Conservation (phyloP, 2,888 invertebrate species). For the Smittia aterrima region DNA sequence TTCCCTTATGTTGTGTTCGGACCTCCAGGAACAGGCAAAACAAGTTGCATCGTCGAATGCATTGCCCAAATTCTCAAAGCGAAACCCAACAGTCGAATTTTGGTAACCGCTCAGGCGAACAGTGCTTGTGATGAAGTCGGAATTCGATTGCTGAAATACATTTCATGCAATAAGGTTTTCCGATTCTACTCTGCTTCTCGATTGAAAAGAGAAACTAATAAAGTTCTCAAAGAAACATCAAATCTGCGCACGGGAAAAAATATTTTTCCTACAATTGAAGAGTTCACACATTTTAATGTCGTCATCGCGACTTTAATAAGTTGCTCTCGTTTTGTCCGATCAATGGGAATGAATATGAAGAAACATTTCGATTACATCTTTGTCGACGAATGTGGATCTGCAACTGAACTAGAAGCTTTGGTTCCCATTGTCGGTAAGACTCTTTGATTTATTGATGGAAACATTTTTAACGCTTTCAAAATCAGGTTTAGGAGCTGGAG, state of each 20-base stretch:
- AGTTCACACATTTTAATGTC: constrained; percentile 59
- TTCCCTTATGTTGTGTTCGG: constrained; percentile 82
- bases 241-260: constrained; percentile 50
- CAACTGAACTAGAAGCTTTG: constrained; percentile 66
- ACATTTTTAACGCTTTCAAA: no score
- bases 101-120: constrained; percentile 70
- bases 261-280: constrained; percentile 51
- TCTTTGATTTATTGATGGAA: no score
- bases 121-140: constrained; percentile 70
- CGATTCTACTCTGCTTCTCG: constrained; percentile 54
- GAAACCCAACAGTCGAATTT: constrained; percentile 54
- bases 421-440: constrained; percentile 56
- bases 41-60: constrained; percentile 68
- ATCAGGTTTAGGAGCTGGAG: not conserved
- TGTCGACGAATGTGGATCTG: constrained; percentile 75
- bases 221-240: constrained; percentile 52
- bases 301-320: constrained; percentile 64
- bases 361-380: constrained; percentile 63
- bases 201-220: constrained; percentile 47
- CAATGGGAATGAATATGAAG: constrained; percentile 29
- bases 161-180: constrained; percentile 49
- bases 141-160: constrained; percentile 51
- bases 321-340: constrained; percentile 51
- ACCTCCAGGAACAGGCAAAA: constrained; percentile 74
- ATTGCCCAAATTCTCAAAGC: constrained; percentile 60